Evolutionary conservation across 37 sponge, comb jelly and placozoan genomes (phyloP).

Genomic region (Axinella damicornis): DNA sequence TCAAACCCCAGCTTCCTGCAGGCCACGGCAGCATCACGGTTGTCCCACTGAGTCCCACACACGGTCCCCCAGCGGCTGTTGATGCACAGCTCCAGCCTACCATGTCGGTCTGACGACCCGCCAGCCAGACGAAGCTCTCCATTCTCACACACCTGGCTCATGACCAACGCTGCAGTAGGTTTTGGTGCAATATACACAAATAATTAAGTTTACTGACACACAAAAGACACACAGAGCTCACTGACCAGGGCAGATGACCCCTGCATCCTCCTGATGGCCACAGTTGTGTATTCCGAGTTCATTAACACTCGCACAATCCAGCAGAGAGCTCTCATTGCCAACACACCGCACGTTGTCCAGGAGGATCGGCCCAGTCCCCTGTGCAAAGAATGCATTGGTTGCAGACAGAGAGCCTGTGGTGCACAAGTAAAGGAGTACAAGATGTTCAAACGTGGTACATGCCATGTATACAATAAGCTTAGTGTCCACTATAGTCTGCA

Average conservation of each 20-base stretch:
- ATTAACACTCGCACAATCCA: conserved; percentile 5
- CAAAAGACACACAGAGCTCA: too few species aligned
- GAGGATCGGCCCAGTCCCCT: conserved; percentile 20
- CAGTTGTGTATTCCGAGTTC: conserved; percentile 34
- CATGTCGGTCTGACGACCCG: conserved; percentile 4
- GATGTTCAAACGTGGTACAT: too few species aligned
- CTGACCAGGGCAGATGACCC: conserved; percentile 47
- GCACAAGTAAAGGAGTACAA: neutral
- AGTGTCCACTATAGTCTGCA: too few species aligned
- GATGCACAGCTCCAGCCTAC: conserved; percentile 65
- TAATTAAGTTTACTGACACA: neutral
- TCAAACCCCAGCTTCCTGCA: conserved; percentile 49
- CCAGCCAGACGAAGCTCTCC: conserved; percentile 41
- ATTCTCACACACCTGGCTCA: conserved; percentile 2
- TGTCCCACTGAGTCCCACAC: conserved; percentile 28
- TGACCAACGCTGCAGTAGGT: neutral
- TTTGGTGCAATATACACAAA: neutral
- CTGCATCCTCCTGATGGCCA: conserved; percentile 30
- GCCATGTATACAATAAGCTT: too few species aligned
- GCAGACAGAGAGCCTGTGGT: conserved; percentile 26
- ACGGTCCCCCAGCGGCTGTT: conserved; percentile 55
- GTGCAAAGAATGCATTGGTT: conserved; percentile 14
- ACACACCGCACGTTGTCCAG: conserved; percentile 24
- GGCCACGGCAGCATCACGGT: conserved; percentile 44
- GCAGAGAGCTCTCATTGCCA: conserved; percentile 19